These are phyloP conservation scores for Cricetomys ansorgei DNA, from an alignment of 2,113 vertebrate genomes.

Conservation along the genomic window DNA sequence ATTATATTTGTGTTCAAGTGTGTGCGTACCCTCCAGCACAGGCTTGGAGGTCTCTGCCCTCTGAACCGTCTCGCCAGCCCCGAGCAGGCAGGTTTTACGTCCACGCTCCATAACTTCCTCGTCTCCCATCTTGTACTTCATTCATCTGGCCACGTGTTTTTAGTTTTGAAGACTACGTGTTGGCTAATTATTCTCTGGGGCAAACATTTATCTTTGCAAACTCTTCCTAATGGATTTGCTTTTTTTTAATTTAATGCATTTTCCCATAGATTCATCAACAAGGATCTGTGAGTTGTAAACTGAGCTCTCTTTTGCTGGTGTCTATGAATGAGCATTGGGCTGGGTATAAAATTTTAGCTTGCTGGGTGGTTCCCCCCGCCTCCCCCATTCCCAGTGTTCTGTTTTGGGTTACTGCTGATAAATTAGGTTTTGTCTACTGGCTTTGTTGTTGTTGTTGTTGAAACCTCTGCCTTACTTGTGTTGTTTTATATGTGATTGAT, in stretches of 20 bases:
- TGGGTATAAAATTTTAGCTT: conserved; percentile 37
- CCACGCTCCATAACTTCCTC: neutral
- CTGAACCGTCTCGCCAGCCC: neutral
- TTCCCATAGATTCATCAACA: neutral
- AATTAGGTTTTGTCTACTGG: neutral
- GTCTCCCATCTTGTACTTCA: neutral
- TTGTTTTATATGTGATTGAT: neutral
- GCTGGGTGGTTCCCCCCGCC: neutral
- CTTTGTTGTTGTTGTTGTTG: neutral
- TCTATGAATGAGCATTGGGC: neutral
- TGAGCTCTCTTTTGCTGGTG: neutral
- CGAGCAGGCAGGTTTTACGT: too few relatives aligned
- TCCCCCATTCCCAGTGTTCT: neutral
- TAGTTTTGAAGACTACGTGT: neutral
- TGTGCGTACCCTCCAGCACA: neutral
- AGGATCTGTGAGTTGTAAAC: neutral
- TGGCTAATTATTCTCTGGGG: neutral
- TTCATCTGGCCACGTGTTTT: neutral
- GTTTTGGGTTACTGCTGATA: neutral
- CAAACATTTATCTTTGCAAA: neutral
- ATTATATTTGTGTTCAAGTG: neutral
- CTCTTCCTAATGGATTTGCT: neutral
- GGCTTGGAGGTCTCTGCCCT: neutral
- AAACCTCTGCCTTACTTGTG: neutral
- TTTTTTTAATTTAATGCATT: neutral